Percentiles rank a stretch among this genome's conserved stretches.
Evolutionary conservation across 2,888 invertebrate genomes (phyloP).

Genomic region (Lampropteryx suffumata): DNA sequence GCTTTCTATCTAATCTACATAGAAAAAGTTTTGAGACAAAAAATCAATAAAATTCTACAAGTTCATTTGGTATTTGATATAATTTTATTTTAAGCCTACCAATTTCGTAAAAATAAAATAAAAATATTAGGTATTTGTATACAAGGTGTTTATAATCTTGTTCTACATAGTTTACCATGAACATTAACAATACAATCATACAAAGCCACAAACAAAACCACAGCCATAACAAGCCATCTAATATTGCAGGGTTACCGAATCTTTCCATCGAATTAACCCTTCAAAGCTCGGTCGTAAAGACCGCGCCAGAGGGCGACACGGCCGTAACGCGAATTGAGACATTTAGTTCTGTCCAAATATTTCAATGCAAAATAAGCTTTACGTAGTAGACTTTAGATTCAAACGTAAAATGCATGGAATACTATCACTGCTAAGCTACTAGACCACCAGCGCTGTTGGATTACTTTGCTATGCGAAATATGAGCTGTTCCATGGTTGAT

Average conservation of each 20-base stretch:
- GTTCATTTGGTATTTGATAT: no score
- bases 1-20: no score
- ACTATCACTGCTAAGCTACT: neutral
- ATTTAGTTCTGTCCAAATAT: constrained; percentile 25
- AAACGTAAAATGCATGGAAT: neutral
- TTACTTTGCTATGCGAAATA: neutral
- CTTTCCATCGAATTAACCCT: constrained; percentile 77
- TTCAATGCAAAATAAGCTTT: constrained; percentile 11
- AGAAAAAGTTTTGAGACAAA: no score
- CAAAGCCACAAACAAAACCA: constrained; percentile 36
- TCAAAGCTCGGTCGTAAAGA: constrained; percentile 60
- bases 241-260: constrained; percentile 56
- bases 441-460: neutral
- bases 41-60: no score
- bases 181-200: constrained; percentile 11
- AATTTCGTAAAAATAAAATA: no score
- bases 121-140: no score
- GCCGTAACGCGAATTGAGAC: constrained; percentile 69
- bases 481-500: neutral
- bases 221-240: constrained; percentile 49
- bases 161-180: no score
- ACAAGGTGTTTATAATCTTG: no score
- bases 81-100: no score
- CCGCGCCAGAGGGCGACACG: constrained; percentile 55
- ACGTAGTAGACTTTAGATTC: neutral